These are phyloP conservation scores for Tuberolachnus salignus DNA, from an alignment of 2,888 invertebrate genomes.

Conservation along the genomic window DNA sequence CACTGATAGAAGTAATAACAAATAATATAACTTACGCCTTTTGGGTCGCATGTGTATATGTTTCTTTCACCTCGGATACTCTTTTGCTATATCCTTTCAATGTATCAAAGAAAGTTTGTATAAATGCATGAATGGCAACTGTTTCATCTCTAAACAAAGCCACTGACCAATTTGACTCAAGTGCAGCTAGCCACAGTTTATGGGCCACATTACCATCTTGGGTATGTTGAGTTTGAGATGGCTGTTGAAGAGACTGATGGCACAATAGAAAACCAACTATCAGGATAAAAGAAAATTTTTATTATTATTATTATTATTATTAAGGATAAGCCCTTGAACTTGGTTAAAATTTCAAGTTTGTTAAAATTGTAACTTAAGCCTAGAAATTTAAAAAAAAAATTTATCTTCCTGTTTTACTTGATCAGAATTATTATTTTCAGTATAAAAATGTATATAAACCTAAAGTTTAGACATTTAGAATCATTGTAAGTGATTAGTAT, in stretches of 20 bases:
- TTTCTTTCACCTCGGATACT: slow-evolving; percentile 94
- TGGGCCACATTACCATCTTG: slow-evolving; percentile 65
- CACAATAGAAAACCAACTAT: slow-evolving; percentile 88
- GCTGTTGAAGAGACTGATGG: slow-evolving; percentile 74
- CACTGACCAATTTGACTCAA: slow-evolving; percentile 93
- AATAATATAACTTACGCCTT: slow-evolving; percentile 70
- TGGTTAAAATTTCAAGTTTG: no score
- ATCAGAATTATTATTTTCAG: no score
- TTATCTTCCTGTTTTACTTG: no score
- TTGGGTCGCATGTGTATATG: slow-evolving; percentile 86
- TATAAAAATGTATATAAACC: no score
- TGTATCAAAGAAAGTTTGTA: slow-evolving; percentile 90
- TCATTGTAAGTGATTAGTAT: no score
- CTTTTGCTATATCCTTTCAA: slow-evolving; percentile 93
- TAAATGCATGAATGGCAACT: slow-evolving; percentile 91
- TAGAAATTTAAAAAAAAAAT: no score
- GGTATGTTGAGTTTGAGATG: slow-evolving; percentile 69
- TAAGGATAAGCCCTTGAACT: no score
- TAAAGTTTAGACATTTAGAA: no score
- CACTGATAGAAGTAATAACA: no score
- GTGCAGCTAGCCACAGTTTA: slow-evolving; percentile 87
- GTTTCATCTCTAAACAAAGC: slow-evolving; percentile 97
- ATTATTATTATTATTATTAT: no score
- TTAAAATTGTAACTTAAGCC: no score
- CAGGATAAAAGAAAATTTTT: background rate